Conservation (phyloP, 2,113 vertebrate genomes). For the Sylvietta virens region DNA sequence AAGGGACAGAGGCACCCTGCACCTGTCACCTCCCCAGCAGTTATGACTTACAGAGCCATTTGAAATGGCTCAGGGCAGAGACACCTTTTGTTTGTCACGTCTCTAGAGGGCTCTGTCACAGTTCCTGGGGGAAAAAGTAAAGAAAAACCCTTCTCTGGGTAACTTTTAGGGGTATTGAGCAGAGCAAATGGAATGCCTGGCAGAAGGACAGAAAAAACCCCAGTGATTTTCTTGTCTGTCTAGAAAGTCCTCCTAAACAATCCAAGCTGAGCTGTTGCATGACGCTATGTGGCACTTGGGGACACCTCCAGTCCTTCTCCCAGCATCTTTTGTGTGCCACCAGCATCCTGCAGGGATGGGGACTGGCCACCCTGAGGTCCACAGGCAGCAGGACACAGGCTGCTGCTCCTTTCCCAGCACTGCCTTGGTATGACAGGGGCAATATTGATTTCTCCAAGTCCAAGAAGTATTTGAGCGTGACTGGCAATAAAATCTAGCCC, state of each 20-base stretch:
- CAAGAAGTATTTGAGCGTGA: not conserved
- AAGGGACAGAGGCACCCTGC: not conserved
- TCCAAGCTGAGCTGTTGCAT: not conserved
- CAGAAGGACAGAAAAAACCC: not conserved
- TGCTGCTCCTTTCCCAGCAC: not conserved
- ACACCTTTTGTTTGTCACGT: not conserved
- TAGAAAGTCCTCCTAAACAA: not conserved
- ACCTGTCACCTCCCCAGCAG: not conserved
- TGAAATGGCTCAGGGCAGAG: not conserved
- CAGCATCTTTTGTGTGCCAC: not conserved
- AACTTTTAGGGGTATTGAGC: not conserved
- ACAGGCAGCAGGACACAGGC: not conserved
- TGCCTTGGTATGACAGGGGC: not conserved
- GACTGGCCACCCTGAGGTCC: not conserved
- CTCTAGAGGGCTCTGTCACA: not conserved
- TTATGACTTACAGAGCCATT: not conserved
- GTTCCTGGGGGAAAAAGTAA: rapidly evolving
- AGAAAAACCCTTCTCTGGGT: not conserved
- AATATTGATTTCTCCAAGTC: not conserved
- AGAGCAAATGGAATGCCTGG: not conserved
- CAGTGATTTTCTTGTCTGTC: not conserved
- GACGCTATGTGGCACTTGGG: not conserved
- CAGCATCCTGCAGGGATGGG: not conserved
- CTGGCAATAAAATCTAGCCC: not conserved
- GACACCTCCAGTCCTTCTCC: not conserved